Evolutionary conservation across 2,888 invertebrate genomes (phyloP).

Genomic region (Eulithis testata): DNA sequence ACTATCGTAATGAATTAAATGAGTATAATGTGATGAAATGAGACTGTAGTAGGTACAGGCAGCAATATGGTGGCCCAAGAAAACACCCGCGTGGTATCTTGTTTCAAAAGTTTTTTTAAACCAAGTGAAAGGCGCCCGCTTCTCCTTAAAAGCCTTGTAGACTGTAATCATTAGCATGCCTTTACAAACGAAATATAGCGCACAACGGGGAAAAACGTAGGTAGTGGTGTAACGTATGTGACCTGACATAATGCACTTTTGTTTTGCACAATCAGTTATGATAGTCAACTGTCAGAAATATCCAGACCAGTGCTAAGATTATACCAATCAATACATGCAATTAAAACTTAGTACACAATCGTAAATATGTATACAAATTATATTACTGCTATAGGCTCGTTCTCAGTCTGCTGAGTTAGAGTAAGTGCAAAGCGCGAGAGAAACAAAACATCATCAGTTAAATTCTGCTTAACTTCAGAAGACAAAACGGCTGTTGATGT

Average conservation of each 20-base stretch:
- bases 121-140: constrained; percentile 76
- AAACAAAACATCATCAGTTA: too few relatives aligned
- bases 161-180: constrained; percentile 71
- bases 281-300: too few relatives aligned
- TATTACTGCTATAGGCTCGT: too few relatives aligned
- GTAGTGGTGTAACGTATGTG: constrained; percentile 13
- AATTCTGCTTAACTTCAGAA: too few relatives aligned
- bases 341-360: too few relatives aligned
- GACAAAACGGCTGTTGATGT: too few relatives aligned
- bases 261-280: not conserved
- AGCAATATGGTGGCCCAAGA: constrained; percentile 46
- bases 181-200: constrained; percentile 61
- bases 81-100: constrained; percentile 74
- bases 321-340: too few relatives aligned
- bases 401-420: too few relatives aligned
- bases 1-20: constrained; percentile 66
- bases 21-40: constrained; percentile 70
- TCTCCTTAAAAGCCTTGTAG: constrained; percentile 79
- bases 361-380: too few relatives aligned
- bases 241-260: not conserved
- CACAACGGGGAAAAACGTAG: constrained; percentile 55
- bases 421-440: too few relatives aligned
- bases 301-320: too few relatives aligned
- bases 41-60: constrained; percentile 52
- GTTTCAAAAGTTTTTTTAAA: constrained; percentile 69